Conservation (phyloP, 2,797 vertebrate genomes). For the Pipistrellus pipistrellus region DNA sequence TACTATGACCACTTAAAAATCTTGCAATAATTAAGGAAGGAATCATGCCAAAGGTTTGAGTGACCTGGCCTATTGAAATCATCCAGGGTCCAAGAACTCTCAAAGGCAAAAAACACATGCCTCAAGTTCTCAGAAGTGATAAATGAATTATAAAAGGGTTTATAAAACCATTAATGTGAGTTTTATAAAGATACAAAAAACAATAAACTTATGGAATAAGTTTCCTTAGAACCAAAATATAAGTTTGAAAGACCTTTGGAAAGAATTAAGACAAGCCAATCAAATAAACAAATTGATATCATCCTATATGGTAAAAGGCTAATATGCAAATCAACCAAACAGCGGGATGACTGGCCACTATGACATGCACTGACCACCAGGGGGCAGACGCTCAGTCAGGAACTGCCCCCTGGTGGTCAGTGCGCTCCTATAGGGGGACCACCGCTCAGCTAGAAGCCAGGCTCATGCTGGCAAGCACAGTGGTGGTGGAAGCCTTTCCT, state of each 20-base stretch:
- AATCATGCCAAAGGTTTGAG: not conserved
- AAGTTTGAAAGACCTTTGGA: not conserved
- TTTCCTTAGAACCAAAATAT: conserved; percentile 18
- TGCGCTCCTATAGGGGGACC: too few relatives aligned
- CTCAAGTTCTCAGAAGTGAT: not conserved
- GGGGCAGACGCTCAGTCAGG: too few relatives aligned
- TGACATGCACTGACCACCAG: too few relatives aligned
- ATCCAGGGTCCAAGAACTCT: not conserved
- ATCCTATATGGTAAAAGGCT: too few relatives aligned
- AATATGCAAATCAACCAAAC: too few relatives aligned
- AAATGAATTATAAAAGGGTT: not conserved
- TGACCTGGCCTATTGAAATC: not conserved
- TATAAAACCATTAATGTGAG: conserved; percentile 16
- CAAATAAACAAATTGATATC: not conserved
- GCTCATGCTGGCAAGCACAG: too few relatives aligned
- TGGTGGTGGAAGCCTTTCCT: too few relatives aligned
- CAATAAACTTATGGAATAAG: conserved; percentile 14
- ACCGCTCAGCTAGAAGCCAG: too few relatives aligned
- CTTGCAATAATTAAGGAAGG: not conserved
- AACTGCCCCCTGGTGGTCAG: too few relatives aligned
- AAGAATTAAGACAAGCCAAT: conserved; percentile 30
- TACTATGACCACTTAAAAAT: not conserved
- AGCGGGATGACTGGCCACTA: too few relatives aligned
- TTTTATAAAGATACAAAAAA: conserved; percentile 33
- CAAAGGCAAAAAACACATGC: not conserved